Conservation (phyloP, 1,140 invertebrate species). For the Hylaeus anthracinus region DNA sequence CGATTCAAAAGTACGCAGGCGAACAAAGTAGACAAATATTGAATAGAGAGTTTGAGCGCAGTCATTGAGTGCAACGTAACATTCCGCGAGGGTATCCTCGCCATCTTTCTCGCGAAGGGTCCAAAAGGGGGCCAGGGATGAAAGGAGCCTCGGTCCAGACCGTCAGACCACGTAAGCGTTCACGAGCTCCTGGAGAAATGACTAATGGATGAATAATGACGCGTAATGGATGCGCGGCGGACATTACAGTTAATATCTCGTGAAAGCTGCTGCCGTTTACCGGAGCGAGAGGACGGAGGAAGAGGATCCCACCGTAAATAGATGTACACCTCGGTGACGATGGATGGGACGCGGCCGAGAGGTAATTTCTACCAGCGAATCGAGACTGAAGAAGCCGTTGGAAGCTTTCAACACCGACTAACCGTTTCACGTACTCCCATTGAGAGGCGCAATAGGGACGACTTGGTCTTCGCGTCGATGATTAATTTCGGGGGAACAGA, state of each 20-base stretch:
- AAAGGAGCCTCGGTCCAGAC: background rate
- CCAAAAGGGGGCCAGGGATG: background rate
- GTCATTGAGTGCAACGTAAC: too few species aligned
- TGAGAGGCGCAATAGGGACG: background rate
- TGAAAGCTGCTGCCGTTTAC: constrained; percentile 41
- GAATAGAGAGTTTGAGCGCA: too few species aligned
- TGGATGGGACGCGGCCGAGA: constrained; percentile 33
- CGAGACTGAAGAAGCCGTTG: constrained; percentile 19
- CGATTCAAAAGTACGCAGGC: too few species aligned
- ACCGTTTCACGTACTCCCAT: constrained; percentile 3
- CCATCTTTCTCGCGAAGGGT: background rate
- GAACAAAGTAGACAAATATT: too few species aligned
- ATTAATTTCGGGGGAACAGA: too few species aligned
- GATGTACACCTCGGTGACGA: constrained; percentile 31
- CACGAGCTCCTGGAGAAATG: constrained; percentile 26
- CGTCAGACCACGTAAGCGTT: background rate
- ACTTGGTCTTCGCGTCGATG: background rate
- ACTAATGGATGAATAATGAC: constrained; percentile 66
- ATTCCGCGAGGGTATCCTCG: background rate
- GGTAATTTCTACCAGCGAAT: constrained; percentile 43
- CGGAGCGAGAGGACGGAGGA: constrained; percentile 54
- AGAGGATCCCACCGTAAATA: constrained; percentile 61
- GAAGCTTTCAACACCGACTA: constrained; percentile 19
- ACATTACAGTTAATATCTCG: constrained; percentile 60
- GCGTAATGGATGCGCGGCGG: constrained; percentile 53